These are phyloP conservation scores for Trochalopteron elliotii DNA, from an alignment of 2,113 vertebrate species.

Conservation along the genomic window DNA sequence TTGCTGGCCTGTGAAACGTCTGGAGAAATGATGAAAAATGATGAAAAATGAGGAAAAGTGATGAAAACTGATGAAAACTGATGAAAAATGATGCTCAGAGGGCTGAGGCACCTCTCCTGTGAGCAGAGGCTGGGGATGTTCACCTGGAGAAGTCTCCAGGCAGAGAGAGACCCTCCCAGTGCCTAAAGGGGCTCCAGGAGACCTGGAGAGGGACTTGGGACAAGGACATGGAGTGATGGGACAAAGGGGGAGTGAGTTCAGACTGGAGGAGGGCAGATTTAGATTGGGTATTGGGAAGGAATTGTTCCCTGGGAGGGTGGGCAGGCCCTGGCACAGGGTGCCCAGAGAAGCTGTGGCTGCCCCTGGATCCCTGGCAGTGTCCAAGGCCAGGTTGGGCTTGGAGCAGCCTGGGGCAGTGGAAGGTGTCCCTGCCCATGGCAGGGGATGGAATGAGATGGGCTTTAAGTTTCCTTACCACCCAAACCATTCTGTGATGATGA, in stretches of 20 bases:
- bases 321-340: neutral
- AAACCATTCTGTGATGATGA: neutral
- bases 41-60: neutral
- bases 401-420: accelerated
- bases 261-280: no score
- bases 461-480: neutral
- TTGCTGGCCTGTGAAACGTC: neutral
- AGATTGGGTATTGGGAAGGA: accelerated
- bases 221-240: neutral
- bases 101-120: neutral
- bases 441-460: neutral
- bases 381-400: neutral
- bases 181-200: no score
- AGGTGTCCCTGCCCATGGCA: neutral
- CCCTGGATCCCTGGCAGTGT: neutral
- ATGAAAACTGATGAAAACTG: neutral
- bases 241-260: neutral
- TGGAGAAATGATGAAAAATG: neutral
- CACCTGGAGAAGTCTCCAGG: neutral
- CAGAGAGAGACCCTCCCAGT: neutral
- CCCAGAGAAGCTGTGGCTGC: neutral
- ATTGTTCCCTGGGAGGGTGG: neutral
- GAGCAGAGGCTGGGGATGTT: neutral
- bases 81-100: neutral
- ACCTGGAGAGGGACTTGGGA: neutral